phyloP scores from a whole-genome alignment of 2,888 invertebrate species.

The Athripsodes cinereus region DNA sequence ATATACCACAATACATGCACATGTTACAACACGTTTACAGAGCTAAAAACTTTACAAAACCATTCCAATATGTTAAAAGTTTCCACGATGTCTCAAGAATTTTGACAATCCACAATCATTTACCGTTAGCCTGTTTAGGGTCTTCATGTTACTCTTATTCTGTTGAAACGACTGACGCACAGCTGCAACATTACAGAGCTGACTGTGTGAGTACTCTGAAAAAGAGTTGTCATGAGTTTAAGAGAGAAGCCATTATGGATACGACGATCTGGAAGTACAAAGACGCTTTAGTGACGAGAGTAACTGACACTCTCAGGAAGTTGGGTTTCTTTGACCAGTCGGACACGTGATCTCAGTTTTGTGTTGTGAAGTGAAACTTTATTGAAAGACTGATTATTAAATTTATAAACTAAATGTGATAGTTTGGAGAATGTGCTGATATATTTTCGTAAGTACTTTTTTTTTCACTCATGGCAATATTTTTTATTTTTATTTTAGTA shows the following conservation, averaged over 20 bases:
- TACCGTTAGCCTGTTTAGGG: conserved; percentile 81
- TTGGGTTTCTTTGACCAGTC: conserved; percentile 61
- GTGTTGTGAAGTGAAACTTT: neutral
- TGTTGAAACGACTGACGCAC: conserved; percentile 75
- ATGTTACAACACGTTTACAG: conserved; percentile 91
- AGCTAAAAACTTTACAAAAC: conserved; percentile 86
- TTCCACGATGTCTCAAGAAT: conserved; percentile 90
- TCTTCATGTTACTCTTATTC: conserved; percentile 80
- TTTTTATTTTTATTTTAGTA: neutral
- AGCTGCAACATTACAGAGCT: conserved; percentile 89
- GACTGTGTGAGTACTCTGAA: conserved; percentile 86
- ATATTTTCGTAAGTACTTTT: conserved; percentile 11
- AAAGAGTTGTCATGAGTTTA: conserved; percentile 76
- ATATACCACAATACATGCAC: conserved; percentile 82
- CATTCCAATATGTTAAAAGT: conserved; percentile 89
- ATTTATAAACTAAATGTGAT: conserved; percentile 10
- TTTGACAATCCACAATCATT: conserved; percentile 86
- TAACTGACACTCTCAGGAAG: conserved; percentile 61
- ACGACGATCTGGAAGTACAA: conserved; percentile 85
- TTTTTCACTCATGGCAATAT: neutral
- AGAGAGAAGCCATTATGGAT: conserved; percentile 76
- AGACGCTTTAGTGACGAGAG: conserved; percentile 64
- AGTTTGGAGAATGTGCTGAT: conserved; percentile 3
- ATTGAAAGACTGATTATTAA: conserved; percentile 21
- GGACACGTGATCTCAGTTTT: conserved; percentile 30